Percentiles rank a stretch among this genome's conserved stretches.
phyloP scores from a whole-genome alignment of 2,888 invertebrate genomes.

The Rhogogaster chlorosoma region DNA sequence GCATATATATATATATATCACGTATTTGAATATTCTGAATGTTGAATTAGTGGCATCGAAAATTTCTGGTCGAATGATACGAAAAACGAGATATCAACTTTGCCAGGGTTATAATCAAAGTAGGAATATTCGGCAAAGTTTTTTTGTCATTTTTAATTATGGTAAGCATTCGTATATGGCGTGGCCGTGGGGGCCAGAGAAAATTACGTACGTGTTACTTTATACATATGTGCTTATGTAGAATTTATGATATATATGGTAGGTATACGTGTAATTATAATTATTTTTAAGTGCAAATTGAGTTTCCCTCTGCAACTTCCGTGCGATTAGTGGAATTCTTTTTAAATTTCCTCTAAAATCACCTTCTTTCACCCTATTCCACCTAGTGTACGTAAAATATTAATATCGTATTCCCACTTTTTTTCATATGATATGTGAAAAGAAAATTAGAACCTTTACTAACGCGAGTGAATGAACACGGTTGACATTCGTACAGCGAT shows the following conservation, averaged over 20 bases:
- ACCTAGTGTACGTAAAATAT: neutral
- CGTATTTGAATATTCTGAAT: neutral
- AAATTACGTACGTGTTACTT: neutral
- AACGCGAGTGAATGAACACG: neutral
- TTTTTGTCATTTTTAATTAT: neutral
- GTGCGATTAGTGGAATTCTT: neutral
- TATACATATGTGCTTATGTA: neutral
- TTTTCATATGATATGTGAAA: neutral
- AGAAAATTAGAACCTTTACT: neutral
- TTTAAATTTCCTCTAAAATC: neutral
- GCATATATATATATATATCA: too few species aligned
- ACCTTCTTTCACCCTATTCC: neutral
- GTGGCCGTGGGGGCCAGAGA: neutral
- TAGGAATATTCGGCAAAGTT: neutral
- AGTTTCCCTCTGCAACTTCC: neutral
- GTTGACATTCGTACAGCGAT: neutral
- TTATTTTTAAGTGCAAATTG: slow-evolving; percentile 37
- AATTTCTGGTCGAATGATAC: neutral
- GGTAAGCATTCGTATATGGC: neutral
- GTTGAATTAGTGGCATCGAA: neutral
- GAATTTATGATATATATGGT: neutral
- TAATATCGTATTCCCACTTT: neutral
- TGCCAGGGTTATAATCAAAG: neutral
- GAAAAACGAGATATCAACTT: neutral
- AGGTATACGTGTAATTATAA: slow-evolving; percentile 6